Base-by-base conservation (phyloP, 2,888 invertebrate species). In the Dasysyrphus tricinctus region DNA sequence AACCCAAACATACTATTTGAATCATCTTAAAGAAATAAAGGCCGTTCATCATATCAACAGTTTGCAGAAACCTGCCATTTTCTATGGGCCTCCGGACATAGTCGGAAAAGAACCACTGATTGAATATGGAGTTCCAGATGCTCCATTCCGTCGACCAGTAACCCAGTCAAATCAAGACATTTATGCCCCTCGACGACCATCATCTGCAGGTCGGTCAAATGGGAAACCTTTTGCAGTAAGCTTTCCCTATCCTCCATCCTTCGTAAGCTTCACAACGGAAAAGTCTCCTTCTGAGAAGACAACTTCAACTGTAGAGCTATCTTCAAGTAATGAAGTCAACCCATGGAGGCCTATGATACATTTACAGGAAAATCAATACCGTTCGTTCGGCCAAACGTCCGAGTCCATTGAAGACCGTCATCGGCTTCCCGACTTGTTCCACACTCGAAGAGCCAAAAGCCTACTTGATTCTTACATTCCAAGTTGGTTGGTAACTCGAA, bases 381-480 rank as follows among this genome's bases (percentile, higher is more conserved):
- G 76, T 11, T 79, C 88, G 0, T 78, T 70, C 37, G 74, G 70
- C 14, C 39, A 67, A 9, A 16, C 44, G 24, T 79, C 74, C 44
- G 51, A 29, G 0, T 19, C 39, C n/a, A 59, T 9, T 4, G 37
- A 56, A 29, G 39, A 9, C 19, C 73, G 47, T 16, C 65, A 56
- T 29, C 12, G 19, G 29, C 87, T 90, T 9, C 90, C 90, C 0
- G 92, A 92, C 88, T 88, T 91, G 2, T 92, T 91, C 65, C 88
- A 89, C 0, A 89, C 89, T 32, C 91, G 92, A 1, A 89, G 89
- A 11, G 93, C 94, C 1, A 92, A 93, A 5, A 94, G 94, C 6
- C 90, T 95, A 63, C 89, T 95, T 7, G 95, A 95, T 59, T 95
- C 95, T 0, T 95, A 95, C 73, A 93, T 95, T 76, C 95, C 95